phyloP scores from a whole-genome alignment of 92 coral and sea anemone genomes.

The Phenganax marumi region DNA sequence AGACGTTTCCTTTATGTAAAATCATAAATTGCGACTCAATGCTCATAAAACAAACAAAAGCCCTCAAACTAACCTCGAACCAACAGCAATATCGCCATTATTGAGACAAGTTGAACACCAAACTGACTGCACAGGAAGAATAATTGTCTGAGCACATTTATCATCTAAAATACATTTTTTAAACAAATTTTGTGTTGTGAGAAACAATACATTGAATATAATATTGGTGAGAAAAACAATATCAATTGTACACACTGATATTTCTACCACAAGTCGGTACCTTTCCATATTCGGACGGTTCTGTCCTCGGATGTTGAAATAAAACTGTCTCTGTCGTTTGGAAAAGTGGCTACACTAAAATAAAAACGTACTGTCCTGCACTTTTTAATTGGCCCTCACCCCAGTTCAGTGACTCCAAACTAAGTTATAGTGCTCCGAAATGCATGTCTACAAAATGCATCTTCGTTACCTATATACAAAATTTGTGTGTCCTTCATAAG shows the following conservation, averaged over 20 bases:
- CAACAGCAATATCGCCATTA: constrained; percentile 90
- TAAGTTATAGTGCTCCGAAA: not conserved
- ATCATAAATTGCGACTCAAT: too few species aligned
- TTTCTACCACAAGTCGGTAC: constrained; percentile 32
- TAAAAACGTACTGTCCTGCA: not conserved
- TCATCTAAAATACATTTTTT: constrained; percentile 54
- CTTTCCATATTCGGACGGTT: constrained; percentile 89
- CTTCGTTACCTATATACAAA: constrained; percentile 78
- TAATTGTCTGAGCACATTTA: constrained; percentile 73
- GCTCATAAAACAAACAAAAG: not conserved
- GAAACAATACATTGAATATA: too few species aligned
- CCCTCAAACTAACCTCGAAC: constrained; percentile 67
- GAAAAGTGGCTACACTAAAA: constrained; percentile 68
- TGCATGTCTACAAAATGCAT: not conserved
- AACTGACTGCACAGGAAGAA: constrained; percentile 86
- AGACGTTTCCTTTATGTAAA: too few species aligned
- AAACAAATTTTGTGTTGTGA: not conserved
- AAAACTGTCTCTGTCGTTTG: constrained; percentile 73
- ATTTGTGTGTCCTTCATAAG: constrained; percentile 84
- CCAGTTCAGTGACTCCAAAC: not conserved
- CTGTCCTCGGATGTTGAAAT: constrained; percentile 93
- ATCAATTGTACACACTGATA: too few species aligned
- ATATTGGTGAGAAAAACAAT: too few species aligned
- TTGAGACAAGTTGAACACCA: constrained; percentile 85
- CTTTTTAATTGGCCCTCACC: not conserved